Evolutionary conservation across 1,140 invertebrate genomes (phyloP).

Genomic region (Protaetia brevitarsis): DNA sequence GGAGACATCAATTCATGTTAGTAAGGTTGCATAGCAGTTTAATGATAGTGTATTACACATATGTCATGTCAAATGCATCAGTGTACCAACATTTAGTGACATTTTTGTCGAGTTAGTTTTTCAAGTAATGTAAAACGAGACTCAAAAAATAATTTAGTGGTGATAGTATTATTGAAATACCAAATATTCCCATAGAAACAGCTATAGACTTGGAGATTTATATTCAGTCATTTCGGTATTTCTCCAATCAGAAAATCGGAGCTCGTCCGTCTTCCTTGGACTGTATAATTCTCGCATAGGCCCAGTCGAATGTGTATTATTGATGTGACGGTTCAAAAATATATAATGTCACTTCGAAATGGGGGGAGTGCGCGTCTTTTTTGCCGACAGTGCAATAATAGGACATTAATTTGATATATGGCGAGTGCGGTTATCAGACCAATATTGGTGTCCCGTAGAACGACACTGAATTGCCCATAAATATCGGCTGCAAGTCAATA

Average conservation of each 20-base stretch:
- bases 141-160: background rate
- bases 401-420: constrained; percentile 49
- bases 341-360: constrained; percentile 18
- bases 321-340: constrained; percentile 6
- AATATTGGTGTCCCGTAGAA: constrained; percentile 47
- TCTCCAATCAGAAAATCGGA: constrained; percentile 3
- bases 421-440: constrained; percentile 46
- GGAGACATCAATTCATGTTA: too few species aligned
- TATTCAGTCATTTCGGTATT: constrained; percentile 13
- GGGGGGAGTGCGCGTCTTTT: constrained; percentile 35
- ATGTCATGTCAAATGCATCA: too few species aligned
- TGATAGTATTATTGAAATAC: too few species aligned
- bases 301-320: constrained; percentile 7
- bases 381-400: constrained; percentile 47
- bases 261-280: background rate
- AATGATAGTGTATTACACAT: too few species aligned
- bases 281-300: constrained; percentile 14
- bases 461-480: constrained; percentile 48
- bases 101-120: too few species aligned
- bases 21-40: too few species aligned
- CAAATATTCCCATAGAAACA: too few species aligned
- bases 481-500: constrained; percentile 47
- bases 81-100: too few species aligned
- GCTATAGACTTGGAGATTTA: constrained; percentile 2
- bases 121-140: too few species aligned